These are phyloP conservation scores for Pandion haliaetus DNA, from an alignment of 2,113 vertebrate species.

Conservation along the genomic window DNA sequence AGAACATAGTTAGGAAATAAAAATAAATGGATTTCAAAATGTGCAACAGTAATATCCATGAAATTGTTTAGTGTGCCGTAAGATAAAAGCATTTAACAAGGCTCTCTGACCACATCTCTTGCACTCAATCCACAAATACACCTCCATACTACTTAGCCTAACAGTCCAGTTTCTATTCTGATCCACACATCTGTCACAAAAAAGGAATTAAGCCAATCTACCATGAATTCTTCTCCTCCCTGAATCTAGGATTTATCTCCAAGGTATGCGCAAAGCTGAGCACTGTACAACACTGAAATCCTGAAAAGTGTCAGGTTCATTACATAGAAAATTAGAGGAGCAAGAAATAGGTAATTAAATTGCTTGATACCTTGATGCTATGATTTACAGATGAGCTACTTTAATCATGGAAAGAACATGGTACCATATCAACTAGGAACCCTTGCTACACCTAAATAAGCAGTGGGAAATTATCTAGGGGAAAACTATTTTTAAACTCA, in stretches of 20 bases:
- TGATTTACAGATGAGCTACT: background rate
- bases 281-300: background rate
- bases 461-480: background rate
- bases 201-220: background rate
- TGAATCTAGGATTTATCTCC: background rate
- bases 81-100: background rate
- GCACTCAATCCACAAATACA: background rate
- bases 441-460: background rate
- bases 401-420: background rate
- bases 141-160: background rate
- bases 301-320: background rate
- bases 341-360: background rate
- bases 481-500: background rate
- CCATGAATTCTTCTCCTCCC: background rate
- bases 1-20: background rate
- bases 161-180: background rate
- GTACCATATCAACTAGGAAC: background rate
- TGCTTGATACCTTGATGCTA: background rate
- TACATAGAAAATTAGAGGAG: background rate
- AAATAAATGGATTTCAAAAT: background rate
- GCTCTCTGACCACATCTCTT: background rate
- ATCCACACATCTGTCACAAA: background rate
- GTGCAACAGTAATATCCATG: background rate
- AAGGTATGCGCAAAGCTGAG: background rate
- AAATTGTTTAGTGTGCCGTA: background rate